These are phyloP conservation scores for Leptodactylus fuscus DNA, from an alignment of 2,113 vertebrate genomes.

Conservation along the genomic window DNA sequence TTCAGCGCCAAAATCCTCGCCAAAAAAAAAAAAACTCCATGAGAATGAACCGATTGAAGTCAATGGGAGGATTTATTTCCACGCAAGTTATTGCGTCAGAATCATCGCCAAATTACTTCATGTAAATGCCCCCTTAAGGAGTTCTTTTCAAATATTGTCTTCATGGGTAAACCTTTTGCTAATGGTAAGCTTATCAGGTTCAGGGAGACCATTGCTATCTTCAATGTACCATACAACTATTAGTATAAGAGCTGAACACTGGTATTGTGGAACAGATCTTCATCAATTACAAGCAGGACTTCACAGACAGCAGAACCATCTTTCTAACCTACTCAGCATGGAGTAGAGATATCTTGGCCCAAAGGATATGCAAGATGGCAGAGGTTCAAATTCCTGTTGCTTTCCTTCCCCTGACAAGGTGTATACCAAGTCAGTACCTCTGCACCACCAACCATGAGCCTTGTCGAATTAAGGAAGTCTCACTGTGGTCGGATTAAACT, in stretches of 20 bases:
- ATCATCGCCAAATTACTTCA: too few relatives aligned
- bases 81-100: too few relatives aligned
- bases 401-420: slow-evolving; percentile 36
- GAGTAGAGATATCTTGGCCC: slow-evolving; percentile 18
- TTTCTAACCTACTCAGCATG: slow-evolving; percentile 30
- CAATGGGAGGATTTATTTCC: too few relatives aligned
- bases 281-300: background rate
- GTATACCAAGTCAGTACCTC: slow-evolving; percentile 46
- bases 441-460: slow-evolving; percentile 31
- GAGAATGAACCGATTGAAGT: too few relatives aligned
- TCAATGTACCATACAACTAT: too few relatives aligned
- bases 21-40: too few relatives aligned
- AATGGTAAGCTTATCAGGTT: background rate
- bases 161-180: background rate
- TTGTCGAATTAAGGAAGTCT: slow-evolving; percentile 50
- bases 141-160: too few relatives aligned
- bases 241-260: too few relatives aligned
- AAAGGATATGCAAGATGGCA: slow-evolving; percentile 33
- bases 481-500: slow-evolving; percentile 44
- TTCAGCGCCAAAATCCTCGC: too few relatives aligned
- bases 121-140: too few relatives aligned
- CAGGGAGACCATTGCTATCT: too few relatives aligned
- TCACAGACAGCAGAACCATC: slow-evolving; percentile 40
- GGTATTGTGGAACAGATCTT: background rate
- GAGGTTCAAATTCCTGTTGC: slow-evolving; percentile 40